phyloP scores from a whole-genome alignment of 92 coral and sea anemone genomes.

The Zoanthus sansibaricus region DNA sequence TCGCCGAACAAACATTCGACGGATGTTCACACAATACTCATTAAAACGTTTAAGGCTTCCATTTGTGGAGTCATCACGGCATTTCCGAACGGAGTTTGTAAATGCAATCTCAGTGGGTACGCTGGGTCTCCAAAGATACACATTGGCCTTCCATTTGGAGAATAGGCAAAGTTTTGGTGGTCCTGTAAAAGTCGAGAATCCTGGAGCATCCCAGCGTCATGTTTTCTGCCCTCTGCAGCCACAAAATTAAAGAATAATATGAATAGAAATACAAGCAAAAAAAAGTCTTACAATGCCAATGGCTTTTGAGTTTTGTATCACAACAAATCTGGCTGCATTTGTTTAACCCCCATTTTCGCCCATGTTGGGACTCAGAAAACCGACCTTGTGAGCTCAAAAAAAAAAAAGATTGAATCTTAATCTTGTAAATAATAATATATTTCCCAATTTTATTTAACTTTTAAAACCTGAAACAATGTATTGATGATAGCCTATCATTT shows the following conservation, averaged over 20 bases:
- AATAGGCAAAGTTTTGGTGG: constrained; percentile 11
- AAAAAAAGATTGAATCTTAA: constrained; percentile 11
- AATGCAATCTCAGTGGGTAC: constrained; percentile 6
- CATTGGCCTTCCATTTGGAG: constrained; percentile 21
- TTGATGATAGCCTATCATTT: constrained; percentile 4
- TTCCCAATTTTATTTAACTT: constrained; percentile 14
- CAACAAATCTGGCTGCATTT: background rate
- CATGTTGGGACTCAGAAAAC: background rate
- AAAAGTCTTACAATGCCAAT: constrained; percentile 4
- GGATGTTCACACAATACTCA: constrained; percentile 6
- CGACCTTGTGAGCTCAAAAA: constrained; percentile 6
- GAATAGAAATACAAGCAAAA: constrained; percentile 11
- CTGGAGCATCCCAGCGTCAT: constrained; percentile 7
- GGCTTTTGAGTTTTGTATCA: constrained; percentile 14
- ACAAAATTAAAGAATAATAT: constrained; percentile 5
- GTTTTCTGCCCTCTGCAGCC: constrained; percentile 8
- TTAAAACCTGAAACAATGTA: background rate
- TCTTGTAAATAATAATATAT: background rate
- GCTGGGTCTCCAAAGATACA: constrained; percentile 17
- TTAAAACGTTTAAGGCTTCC: constrained; percentile 12
- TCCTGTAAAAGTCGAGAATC: constrained; percentile 6
- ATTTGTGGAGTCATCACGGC: constrained; percentile 9
- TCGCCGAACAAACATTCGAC: constrained; percentile 19
- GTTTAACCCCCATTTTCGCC: background rate
- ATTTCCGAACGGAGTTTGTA: constrained; percentile 18